Percentiles rank a stretch among this genome's conserved stretches.
phyloP scores from a whole-genome alignment of 64 coral and sea anemone species.

The Stichodactyla mertensii region DNA sequence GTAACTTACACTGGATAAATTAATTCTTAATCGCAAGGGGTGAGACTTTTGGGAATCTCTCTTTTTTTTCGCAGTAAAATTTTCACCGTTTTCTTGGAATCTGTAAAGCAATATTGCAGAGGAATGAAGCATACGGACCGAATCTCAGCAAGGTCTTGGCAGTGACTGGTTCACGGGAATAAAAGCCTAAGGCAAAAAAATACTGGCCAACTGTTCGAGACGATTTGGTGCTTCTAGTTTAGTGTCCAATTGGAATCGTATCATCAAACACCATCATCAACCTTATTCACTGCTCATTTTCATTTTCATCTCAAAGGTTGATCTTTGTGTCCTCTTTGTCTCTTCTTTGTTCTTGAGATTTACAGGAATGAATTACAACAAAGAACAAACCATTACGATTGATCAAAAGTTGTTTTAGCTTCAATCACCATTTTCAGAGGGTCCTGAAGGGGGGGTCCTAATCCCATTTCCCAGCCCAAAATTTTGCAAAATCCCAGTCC shows the following conservation, averaged over 20 bases:
- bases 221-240: neutral
- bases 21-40: too few relatives aligned
- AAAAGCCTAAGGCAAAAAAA: neutral
- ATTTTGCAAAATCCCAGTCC: too few relatives aligned
- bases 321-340: neutral
- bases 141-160: neutral
- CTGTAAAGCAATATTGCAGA: neutral
- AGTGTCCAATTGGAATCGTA: neutral
- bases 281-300: neutral
- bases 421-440: neutral
- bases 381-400: neutral
- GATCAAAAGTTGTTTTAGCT: neutral
- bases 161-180: too few relatives aligned
- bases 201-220: constrained; percentile 6
- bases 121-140: neutral
- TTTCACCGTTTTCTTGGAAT: too few relatives aligned
- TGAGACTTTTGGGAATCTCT: too few relatives aligned
- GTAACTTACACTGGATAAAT: neutral
- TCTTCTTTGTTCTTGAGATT: neutral
- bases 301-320: neutral
- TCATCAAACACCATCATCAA: neutral
- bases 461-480: too few relatives aligned
- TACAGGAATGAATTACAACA: constrained; percentile 4
- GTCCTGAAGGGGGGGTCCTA: too few relatives aligned
- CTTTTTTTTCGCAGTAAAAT: too few relatives aligned